Evolutionary conservation across 1,140 invertebrate species (phyloP), one percentile per base, ranked within the genome.

Genomic region (Drosophila ercepeae): DNA sequence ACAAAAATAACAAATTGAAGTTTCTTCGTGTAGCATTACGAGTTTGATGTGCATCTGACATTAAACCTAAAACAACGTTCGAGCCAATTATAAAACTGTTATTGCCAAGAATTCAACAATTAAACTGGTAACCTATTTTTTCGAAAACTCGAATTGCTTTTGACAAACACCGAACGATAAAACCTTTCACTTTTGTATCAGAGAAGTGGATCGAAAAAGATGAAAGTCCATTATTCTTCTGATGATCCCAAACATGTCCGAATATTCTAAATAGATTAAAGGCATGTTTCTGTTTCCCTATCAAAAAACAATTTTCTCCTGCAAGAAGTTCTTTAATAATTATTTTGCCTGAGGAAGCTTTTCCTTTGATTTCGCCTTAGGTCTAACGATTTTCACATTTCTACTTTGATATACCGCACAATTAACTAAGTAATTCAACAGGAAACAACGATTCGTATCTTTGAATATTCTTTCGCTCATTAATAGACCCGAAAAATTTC

Each of bases 391-490:
- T 65, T 71, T 42, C 36, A 29, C 46, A 32, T 61, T 61, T 84
- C 57, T 42, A 61, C 76, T 86, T 86, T 84, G 81, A 84, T 64
- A 51, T 58, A 50, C 76, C 81, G 81, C 54, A 45, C 57, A 84
- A 76, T 81, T 79, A 86, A 81, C 76, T 61, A 79, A 84, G 59
- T 84, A 84, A 86, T 81, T 86, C 81, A 84, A 84, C 76, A 84
- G 81, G 81, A 84, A 86, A 86, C 60, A 86, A 86, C 60, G 49
- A 41, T 69, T 57, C 60, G 53, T 58, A 72, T 61, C 63, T 42
- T n/a, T 19, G 41, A 65, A 76, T 57, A 79, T 78, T 86, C 58
- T 76, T 49, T 9, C 21, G 68, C 61, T 79, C 76, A 84, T 86
- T 86, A 86, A 81, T 74, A 59, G 63, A 51, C 68, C 51, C 34